Percentiles rank a stretch among this genome's conserved stretches.
These are phyloP conservation scores for Ammodytes dubius DNA, from an alignment of 2,113 vertebrate species.

Conservation along the genomic window DNA sequence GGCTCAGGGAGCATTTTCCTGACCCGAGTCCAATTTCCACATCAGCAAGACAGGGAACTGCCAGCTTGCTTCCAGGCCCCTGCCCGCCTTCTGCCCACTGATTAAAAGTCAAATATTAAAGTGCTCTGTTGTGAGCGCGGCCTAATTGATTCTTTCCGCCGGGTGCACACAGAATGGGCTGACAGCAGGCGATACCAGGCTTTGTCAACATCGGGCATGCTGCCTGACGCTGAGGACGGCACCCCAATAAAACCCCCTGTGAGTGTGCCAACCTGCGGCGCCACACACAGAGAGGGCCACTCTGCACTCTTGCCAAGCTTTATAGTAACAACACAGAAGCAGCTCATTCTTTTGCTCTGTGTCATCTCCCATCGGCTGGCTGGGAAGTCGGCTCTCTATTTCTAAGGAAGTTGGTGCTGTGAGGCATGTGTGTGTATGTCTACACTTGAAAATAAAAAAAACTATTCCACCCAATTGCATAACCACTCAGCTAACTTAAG, in stretches of 20 bases:
- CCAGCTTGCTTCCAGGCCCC: slow-evolving; percentile 62
- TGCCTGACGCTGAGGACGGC: slow-evolving; percentile 76
- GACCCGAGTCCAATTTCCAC: slow-evolving; percentile 69
- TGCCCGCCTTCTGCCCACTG: slow-evolving; percentile 66
- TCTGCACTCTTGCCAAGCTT: slow-evolving; percentile 59
- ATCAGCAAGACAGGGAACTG: slow-evolving; percentile 62
- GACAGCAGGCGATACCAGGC: slow-evolving; percentile 84
- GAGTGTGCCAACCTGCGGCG: slow-evolving; percentile 73
- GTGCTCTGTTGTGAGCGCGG: slow-evolving; percentile 77
- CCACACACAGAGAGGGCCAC: slow-evolving; percentile 75
- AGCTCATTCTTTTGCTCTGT: slow-evolving; percentile 67
- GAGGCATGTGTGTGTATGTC: slow-evolving; percentile 31
- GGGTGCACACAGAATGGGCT: slow-evolving; percentile 79
- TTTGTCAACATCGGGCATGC: slow-evolving; percentile 84
- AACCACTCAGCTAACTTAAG: slow-evolving; percentile 67
- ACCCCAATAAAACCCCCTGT: slow-evolving; percentile 71
- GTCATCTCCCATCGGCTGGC: slow-evolving; percentile 56
- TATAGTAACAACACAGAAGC: slow-evolving; percentile 58
- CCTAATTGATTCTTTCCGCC: slow-evolving; percentile 85
- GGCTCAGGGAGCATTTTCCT: slow-evolving; percentile 43
- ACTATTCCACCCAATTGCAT: slow-evolving; percentile 57
- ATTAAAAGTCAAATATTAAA: slow-evolving; percentile 86
- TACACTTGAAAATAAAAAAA: slow-evolving; percentile 35
- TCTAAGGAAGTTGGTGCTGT: slow-evolving; percentile 49
- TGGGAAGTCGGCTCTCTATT: slow-evolving; percentile 63